Base-by-base conservation (phyloP, 1,140 invertebrate species). In the Zaprionus africanus region DNA sequence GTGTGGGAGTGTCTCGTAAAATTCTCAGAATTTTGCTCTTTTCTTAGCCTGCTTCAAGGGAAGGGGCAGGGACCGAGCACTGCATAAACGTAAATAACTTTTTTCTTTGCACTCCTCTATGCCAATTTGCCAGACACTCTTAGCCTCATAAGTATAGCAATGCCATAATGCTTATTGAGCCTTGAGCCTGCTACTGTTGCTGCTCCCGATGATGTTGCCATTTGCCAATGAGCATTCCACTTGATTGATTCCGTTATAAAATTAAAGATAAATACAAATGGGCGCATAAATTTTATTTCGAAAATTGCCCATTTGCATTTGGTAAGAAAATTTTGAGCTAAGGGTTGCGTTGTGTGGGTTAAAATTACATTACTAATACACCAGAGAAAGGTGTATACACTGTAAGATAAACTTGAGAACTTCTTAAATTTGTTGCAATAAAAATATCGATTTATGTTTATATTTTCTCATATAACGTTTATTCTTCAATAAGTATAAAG, bases 261-360 rank as follows among this genome's bases (percentile, higher is more conserved):
- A 87, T 87, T 84, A 81, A 73, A 79, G 79, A 88, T 90, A 84
- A 88, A 90, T 80, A 90, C 81, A 68, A 87, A 88, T 87, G 81
- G 71, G 36, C 68, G 62, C 64, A 84, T 87, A 84, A 81, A 88
- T 88, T 84, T 76, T 76, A 56, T 72, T 66, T 63, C 58, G 56
- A 72, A 81, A 78, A 80, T 77, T 81, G 68, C 61, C 53, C 69
- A 84, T 87, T 87, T 87, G 81, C 84, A 81, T 87, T 81, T 88
- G 64, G 61, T 67, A 62, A 68, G 9, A 34, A 75, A 83, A 68
- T 71, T 71, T 82, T 82, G 46, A 57, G 17, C 46, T 43, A 11
- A 34, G 67, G 71, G 36, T 17, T 64, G 51, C 74, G 61, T 77
- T 72, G 61, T 78, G 77, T 70, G 84, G 80, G 70, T 77, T 79